phyloP scores from a whole-genome alignment of 2,888 invertebrate genomes.

The Drosophila longiperda region DNA sequence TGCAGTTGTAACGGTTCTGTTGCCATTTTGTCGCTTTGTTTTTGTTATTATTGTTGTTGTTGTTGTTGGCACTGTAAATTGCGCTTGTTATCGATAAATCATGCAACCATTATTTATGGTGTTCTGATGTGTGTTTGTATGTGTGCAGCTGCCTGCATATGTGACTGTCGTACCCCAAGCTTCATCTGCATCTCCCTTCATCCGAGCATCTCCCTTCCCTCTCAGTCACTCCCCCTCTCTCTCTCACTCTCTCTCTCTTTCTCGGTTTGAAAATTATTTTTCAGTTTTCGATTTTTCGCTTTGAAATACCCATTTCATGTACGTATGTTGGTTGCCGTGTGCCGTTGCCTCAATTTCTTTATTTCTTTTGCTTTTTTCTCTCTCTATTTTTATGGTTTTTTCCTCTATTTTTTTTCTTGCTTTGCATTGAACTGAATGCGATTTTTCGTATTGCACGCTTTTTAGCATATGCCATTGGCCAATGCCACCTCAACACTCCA shows the following conservation, averaged over 20 bases:
- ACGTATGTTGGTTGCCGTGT: slow-evolving; percentile 49
- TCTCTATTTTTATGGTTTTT: slow-evolving; percentile 45
- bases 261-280: slow-evolving; percentile 76
- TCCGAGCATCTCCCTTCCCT: background rate
- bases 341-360: slow-evolving; percentile 53
- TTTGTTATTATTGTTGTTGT: slow-evolving; percentile 57
- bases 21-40: slow-evolving; percentile 65
- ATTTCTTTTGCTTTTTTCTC: slow-evolving; percentile 24
- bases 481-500: slow-evolving; percentile 28
- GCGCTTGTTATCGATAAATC: slow-evolving; percentile 84
- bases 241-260: slow-evolving; percentile 9
- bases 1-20: slow-evolving; percentile 69
- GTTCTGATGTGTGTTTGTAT: slow-evolving; percentile 61
- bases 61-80: slow-evolving; percentile 81
- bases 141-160: slow-evolving; percentile 72
- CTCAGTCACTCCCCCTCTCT: background rate
- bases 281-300: slow-evolving; percentile 81
- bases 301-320: slow-evolving; percentile 79
- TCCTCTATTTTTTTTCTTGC: slow-evolving; percentile 38
- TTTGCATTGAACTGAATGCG: slow-evolving; percentile 63
- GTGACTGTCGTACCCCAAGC: slow-evolving; percentile 56
- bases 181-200: slow-evolving; percentile 1
- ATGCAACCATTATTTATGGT: slow-evolving; percentile 84
- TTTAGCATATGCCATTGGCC: slow-evolving; percentile 81
- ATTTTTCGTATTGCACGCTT: slow-evolving; percentile 80